Conservation (phyloP, 2,113 vertebrate species). For the Strix uralensis region DNA sequence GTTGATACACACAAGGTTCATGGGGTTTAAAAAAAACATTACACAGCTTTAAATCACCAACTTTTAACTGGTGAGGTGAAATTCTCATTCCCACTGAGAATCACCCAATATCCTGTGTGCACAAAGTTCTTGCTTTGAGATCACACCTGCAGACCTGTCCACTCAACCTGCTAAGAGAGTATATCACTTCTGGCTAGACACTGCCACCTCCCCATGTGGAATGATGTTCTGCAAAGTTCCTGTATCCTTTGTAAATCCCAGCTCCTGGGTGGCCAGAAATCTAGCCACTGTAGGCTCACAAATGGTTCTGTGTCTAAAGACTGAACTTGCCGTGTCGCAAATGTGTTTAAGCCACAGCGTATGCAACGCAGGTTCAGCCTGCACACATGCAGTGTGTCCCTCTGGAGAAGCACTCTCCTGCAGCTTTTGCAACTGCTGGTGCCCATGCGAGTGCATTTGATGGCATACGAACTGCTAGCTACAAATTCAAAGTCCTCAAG, state of each 20-base stretch:
- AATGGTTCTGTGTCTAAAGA: neutral
- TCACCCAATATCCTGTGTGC: neutral
- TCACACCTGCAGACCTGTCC: neutral
- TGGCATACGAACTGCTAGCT: neutral
- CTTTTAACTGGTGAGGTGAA: neutral
- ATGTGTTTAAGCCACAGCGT: neutral
- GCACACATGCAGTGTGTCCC: neutral
- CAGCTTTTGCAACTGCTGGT: neutral
- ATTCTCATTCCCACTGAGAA: neutral
- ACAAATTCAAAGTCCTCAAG: neutral
- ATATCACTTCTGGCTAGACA: neutral
- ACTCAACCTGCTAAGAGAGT: neutral
- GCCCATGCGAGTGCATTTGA: accelerated
- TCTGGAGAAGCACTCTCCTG: neutral
- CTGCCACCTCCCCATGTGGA: accelerated
- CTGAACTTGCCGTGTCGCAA: neutral
- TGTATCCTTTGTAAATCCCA: neutral
- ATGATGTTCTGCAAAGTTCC: neutral
- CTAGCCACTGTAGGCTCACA: neutral
- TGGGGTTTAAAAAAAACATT: neutral
- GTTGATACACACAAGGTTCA: neutral
- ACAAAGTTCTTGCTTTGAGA: neutral
- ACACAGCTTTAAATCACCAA: neutral
- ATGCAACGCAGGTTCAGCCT: neutral
- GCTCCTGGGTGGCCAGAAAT: neutral